Evolutionary conservation across 1,140 invertebrate genomes (phyloP), one percentile per base, ranked within the genome.

Genomic region (Centruroides vittatus): DNA sequence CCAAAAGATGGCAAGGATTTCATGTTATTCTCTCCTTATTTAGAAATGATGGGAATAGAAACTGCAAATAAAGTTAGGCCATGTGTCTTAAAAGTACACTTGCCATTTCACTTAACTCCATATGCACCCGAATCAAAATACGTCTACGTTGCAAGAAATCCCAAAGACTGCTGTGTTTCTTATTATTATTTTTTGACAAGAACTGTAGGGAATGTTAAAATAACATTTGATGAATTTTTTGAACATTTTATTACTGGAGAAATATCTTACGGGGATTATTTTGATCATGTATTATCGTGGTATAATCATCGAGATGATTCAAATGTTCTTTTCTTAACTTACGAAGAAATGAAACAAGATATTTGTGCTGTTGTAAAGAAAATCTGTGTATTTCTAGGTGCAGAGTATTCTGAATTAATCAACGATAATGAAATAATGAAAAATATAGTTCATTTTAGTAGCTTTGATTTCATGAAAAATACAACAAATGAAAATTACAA

Each of bases 81-180:
- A 53, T 34, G 51, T 7, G 35, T 53, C 8, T 34, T 53, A 23
- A 53, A 53, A 8, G 23, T 36, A 8, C 89, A 93, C 72, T 74
- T 93, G 35, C 84, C 86, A 1, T 77, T 87, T 62, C 76, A 80
- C 47, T 73, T 90, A 12, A 70, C 89, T 41, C 85, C 86, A 0
- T 55, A 58, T 1, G 41, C 34, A 4, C 3, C 11, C 4, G 35
- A 70, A 66, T 35, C 79, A 80, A 34, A 79, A 76, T 88, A 10
- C 34, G 76, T 89, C 6, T 89, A 88, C 68, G 81, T 89, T 0
- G 83, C 84, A 4, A 76, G 90, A 57, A 89, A 92, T 75, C 88
- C 89, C 0, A 88, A 89, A 72, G 89, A 92, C 71, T 83, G 89
- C 2, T 85, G 81, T 4, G 86, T 91, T 0, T 92, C 88, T 0